phyloP scores from a whole-genome alignment of 2,797 vertebrate genomes.

The Pseudotriccus pelzelni region DNA sequence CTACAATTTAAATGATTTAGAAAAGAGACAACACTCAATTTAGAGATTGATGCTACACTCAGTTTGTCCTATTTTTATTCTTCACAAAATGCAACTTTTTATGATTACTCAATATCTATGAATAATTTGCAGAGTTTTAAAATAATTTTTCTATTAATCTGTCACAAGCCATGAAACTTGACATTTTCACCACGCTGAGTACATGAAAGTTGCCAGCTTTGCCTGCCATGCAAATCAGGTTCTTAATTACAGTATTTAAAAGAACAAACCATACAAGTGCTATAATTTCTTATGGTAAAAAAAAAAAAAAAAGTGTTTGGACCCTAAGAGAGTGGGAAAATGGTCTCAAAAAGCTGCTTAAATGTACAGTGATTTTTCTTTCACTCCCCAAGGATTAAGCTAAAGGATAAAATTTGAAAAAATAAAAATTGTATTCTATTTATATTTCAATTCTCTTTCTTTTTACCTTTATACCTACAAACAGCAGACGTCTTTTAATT shows the following conservation, averaged over 20 bases:
- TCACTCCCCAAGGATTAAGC: background rate
- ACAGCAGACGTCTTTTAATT: background rate
- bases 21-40: background rate
- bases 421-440: background rate
- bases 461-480: background rate
- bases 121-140: slow-evolving; percentile 69
- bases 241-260: slow-evolving; percentile 55
- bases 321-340: background rate
- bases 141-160: slow-evolving; percentile 74
- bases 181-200: slow-evolving; percentile 65
- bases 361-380: background rate
- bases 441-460: background rate
- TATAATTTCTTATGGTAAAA: background rate
- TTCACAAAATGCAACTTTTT: slow-evolving; percentile 54
- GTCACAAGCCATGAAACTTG: slow-evolving; percentile 67
- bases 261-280: slow-evolving; percentile 12
- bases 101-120: slow-evolving; percentile 71
- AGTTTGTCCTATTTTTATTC: slow-evolving; percentile 52
- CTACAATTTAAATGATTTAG: slow-evolving; percentile 22
- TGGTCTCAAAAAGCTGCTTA: background rate
- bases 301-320: background rate
- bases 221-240: slow-evolving; percentile 45
- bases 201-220: slow-evolving; percentile 71
- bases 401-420: background rate
- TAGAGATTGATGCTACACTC: slow-evolving; percentile 37